Base-by-base conservation (phyloP, 2,797 vertebrate species). In the Melanotaenia pygmaea region DNA sequence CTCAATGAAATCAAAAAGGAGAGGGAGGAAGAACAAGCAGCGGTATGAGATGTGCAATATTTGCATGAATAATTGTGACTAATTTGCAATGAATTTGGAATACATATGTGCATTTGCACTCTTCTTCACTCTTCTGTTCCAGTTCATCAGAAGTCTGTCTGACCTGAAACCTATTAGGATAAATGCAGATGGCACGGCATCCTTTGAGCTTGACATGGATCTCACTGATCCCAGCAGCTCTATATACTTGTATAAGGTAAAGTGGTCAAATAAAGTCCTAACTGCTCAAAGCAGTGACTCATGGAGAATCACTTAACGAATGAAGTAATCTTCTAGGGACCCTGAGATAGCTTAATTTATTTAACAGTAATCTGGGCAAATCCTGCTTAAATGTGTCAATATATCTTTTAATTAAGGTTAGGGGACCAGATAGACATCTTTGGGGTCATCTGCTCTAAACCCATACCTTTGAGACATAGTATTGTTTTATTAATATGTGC, bases 181-280 rank as follows among this genome's bases (percentile, higher is more conserved):
- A 66, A 93, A 91, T 83, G 88, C 70, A 70, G 93, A 91, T 68
- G 88, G 94, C 0, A 89, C 88, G 13, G 96, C 96, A n/a, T 91
- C 86, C 0, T 96, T 97, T 86, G 91, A 94, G 73, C 51, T 97
- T 59, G 95, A 96, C 78, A 88, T 97, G 89, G 94, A 96, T 11
- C 94, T 97, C 77, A 92, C 95, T 82, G 91, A 94, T 1, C 71
- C 64, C 0, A 93, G 86, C 57, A 96, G 92, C 84, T 94, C 90
- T 1, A 85, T 98, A 84, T 96, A 90, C 63, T 72, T 97, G 34
- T 96, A 95, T 50, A 97, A 98, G 95, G 96, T 96, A 81, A 45
- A 89, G 81, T 79, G 28, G 67, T 5, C 40, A 61, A 69, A 77
- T 20, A 51, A 51, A 59, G 45, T 22, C 10, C 32, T 1, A 50